Evolutionary conservation across 2,797 vertebrate genomes (phyloP), one percentile per base, ranked within the genome.

Genomic region (Odontamblyopus rebecca): DNA sequence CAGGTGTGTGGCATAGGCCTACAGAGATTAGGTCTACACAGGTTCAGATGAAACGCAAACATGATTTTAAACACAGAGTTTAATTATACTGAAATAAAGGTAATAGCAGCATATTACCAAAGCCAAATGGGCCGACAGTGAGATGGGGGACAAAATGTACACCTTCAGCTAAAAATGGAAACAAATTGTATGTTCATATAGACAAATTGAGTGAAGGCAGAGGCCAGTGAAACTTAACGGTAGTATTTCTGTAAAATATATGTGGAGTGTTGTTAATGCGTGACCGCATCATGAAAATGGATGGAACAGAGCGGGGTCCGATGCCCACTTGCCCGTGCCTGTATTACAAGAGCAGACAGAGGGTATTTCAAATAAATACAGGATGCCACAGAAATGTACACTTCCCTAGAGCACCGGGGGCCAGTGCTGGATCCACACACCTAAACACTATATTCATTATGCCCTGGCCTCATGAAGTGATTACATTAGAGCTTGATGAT

Each of bases 361-460:
- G 89, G 89, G 89, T 86, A 91, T 89, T 92, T 92, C 83, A 93
- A 92, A 93, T 93, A 92, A 93, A 93, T 92, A 92, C 92, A 90
- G 91, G 89, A 91, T 88, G 89, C 89, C 90, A 87, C 91, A 91
- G 89, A 91, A 92, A 92, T 91, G 90, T 89, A 86, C 90, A 90
- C 90, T 90, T 89, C 89, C 88, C 87, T 82, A 5, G 84, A 88
- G 88, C 77, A 82, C 81, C 74, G 30, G 76, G 82, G 79, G 70
- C 85, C 82, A 67, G 76, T 63, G 64, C 78, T 87, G 88, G 85
- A 89, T 80, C 88, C 71, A 79, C 81, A 84, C 88, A 88, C 82
- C 85, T 87, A 87, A 91, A 91, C 90, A 92, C 87, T 91, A 89
- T 91, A 91, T 91, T 93, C 91, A 92, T 92, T 93, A 92, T 91